Conservation (phyloP, 2,888 invertebrate species). For the Blastobasis lacticolella region DNA sequence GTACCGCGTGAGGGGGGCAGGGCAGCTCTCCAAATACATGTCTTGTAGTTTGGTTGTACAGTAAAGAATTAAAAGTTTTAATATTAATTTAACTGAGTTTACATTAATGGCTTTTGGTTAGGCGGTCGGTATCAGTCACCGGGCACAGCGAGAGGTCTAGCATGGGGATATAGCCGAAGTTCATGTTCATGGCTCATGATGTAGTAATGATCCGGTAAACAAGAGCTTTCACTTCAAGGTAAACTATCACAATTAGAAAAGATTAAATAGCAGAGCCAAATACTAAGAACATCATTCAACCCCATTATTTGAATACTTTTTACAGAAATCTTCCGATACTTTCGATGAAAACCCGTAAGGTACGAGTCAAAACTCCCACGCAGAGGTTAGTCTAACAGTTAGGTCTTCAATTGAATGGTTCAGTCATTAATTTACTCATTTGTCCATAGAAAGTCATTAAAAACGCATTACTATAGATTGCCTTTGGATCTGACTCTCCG, state of each 20-base stretch:
- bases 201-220: too few species aligned
- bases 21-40: not conserved
- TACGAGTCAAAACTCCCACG: not conserved
- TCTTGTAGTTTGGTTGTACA: conserved; percentile 17
- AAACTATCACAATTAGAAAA: not conserved
- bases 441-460: conserved; percentile 20
- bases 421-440: conserved; percentile 15
- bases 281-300: too few species aligned
- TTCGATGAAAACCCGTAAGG: not conserved
- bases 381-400: not conserved
- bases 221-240: not conserved
- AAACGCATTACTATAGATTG: conserved; percentile 21
- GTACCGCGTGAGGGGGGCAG: not conserved
- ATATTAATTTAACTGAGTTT: conserved; percentile 37
- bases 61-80: conserved; percentile 29
- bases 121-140: conserved; percentile 11
- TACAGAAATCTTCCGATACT: too few species aligned
- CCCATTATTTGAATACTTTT: too few species aligned
- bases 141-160: conserved; percentile 11
- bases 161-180: not conserved
- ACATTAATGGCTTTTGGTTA: conserved; percentile 24
- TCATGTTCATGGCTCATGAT: too few species aligned
- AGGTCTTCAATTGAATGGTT: conserved; percentile 3
- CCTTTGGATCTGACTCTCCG: conserved; percentile 16
- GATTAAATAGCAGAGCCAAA: too few species aligned